Base-by-base conservation (phyloP, 2,888 invertebrate genomes). In the Prenolepis imparis region DNA sequence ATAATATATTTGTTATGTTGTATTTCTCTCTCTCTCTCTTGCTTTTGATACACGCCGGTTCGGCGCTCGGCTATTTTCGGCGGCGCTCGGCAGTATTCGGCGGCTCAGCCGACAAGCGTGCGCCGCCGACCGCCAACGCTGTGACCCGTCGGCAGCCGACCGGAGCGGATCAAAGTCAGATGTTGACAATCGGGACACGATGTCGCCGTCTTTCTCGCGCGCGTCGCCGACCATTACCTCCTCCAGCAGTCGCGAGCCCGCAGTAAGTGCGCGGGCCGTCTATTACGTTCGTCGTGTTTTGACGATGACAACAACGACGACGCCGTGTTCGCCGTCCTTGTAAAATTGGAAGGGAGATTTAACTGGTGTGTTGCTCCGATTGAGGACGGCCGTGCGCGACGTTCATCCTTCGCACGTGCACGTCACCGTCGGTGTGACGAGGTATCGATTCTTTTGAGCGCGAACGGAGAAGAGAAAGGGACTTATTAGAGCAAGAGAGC, bases 371-470 rank as follows among this genome's bases (percentile, higher is more conserved):
- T 18, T 39, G 55, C 52, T 12, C 44, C 75, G 63, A 63, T 32
- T 21, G 28, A 12, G n/a, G 24, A 41, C 73, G 41, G 39, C 28
- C 39, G 28, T 44, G 63, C 39, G 36, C 39, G 36, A 32, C 77
- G 28, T 44, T 18, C 32, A 28, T 44, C 11, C 61, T 21, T 61
- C 66, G 61, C 44, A 24, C 44, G 52, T 41, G 70, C 48, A 36
- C 57, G 11, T 52, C 24, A 18, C 18, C 39, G 44, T 64, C 6
- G 55, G 70, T 11, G 66, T n/a, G 59, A 55, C 61, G 57, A 18
- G 32, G 83, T 86, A 88, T 88, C 88, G 88, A 88, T 88, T 86
- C 83, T 63, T 59, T 24, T 6, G 59, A 59, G 55, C 24, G 21
- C 28, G 81, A 67, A 67, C 68, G 39, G 32, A n/a, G n/a, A n/a